Evolutionary conservation across 2,888 invertebrate genomes (phyloP), one percentile per base, ranked within the genome.

Genomic region (Allolobophora icterica): DNA sequence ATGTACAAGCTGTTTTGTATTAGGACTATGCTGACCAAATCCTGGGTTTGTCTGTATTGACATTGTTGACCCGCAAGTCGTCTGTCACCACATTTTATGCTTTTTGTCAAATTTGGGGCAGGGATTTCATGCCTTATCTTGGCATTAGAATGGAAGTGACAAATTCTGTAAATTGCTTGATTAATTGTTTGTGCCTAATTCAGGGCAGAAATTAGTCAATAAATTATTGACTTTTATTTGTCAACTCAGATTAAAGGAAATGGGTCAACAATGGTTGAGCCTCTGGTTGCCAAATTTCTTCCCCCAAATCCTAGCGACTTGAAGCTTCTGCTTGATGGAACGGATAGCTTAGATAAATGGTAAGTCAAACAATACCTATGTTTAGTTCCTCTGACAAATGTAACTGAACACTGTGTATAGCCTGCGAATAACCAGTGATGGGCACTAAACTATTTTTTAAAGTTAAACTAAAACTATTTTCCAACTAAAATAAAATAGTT

Each of bases 281-380:
- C 91, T 6, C 87, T 92, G 30, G 71, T 84, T 30, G 92, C 92
- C 33, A 40, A 90, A 38, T 58, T 71, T 33, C 58, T 90, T 34
- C 87, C 42, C 8, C 58, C 58, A n/a, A 90, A 71, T 90, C 91
- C 91, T 17, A 71, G 40, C 17, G 90, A 90, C 89, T 71, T 92
- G 19, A 89, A 83, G 8, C 84, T 89, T 11, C 91, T 92, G 30
- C 89, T 92, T 30, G 90, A 91, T n/a, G 92, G 91, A 52, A 90
- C 91, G 24, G 89, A 89, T 33, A 71, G 90, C 33, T 40, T 91
- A 40, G 91, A 92, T 90, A 89, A 92, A 33, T 45, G 89, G 92
- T 92, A 84, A 90, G 92, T 89, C 35, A 71, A 71, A 30, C n/a
- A 24, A 4, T 71, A n/a, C 17, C 8, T 21, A 24, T 52, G 52